phyloP scores from a whole-genome alignment of 2,888 invertebrate species.

The Troglohyphantes excavatus region DNA sequence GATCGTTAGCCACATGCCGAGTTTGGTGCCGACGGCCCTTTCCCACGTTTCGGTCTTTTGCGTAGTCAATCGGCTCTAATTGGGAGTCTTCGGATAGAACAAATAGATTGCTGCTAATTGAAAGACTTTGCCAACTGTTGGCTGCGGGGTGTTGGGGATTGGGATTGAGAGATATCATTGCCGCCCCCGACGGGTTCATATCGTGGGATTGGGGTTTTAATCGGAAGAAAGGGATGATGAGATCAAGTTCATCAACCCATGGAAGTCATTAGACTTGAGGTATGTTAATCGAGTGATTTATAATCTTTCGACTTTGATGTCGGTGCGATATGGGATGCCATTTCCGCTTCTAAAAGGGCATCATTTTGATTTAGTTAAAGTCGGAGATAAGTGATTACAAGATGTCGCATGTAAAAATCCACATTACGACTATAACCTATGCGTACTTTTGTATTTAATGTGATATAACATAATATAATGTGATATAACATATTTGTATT shows the following conservation, averaged over 20 bases:
- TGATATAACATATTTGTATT: too few species aligned
- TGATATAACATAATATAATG: too few species aligned
- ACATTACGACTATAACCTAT: too few species aligned
- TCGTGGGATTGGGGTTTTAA: neutral
- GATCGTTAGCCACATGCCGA: conserved; percentile 67
- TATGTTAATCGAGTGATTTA: neutral
- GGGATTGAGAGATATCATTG: neutral
- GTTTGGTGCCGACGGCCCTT: conserved; percentile 10
- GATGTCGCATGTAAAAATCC: too few species aligned
- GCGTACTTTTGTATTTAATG: too few species aligned
- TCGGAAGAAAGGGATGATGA: neutral
- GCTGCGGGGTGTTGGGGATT: neutral
- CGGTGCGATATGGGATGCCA: neutral
- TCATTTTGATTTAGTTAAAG: neutral
- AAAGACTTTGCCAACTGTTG: conserved; percentile 13
- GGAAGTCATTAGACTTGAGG: neutral
- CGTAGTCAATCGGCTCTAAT: conserved; percentile 37
- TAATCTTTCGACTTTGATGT: neutral
- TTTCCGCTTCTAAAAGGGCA: neutral
- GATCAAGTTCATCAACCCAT: neutral
- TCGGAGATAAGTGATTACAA: too few species aligned
- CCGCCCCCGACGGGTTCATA: neutral
- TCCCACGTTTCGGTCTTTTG: conserved; percentile 47
- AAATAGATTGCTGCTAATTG: conserved; percentile 41
- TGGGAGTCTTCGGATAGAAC: conserved; percentile 27